A percentile compares a stretch with the other conserved stretches of the same genome.
Evolutionary conservation across 1,140 invertebrate species (phyloP).

Genomic region (Holcopasites calliopsidis): DNA sequence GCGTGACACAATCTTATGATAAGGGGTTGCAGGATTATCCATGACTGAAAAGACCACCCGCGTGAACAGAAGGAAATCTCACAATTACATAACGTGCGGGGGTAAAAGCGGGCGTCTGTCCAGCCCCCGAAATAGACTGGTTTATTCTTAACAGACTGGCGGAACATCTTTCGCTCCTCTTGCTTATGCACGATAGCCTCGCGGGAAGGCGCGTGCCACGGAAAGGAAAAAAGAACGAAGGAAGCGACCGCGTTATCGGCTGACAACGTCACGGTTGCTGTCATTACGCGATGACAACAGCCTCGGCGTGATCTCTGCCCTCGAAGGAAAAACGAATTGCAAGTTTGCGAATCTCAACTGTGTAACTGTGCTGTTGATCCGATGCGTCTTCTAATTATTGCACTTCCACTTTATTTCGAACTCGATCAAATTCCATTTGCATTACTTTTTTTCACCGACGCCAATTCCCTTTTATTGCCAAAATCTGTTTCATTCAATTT

Average conservation of each 20-base stretch:
- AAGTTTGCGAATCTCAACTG: background rate
- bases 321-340: background rate
- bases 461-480: too few relatives aligned
- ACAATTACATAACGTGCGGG: conserved; percentile 73
- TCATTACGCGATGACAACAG: conserved; percentile 35
- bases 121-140: conserved; percentile 76
- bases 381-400: background rate
- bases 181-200: conserved; percentile 53
- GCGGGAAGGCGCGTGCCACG: conserved; percentile 24
- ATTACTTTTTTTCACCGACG: background rate
- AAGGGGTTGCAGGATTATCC: background rate
- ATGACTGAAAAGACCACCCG: conserved; percentile 2
- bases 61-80: conserved; percentile 70
- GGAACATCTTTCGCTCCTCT: conserved; percentile 73
- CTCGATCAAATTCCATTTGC: background rate
- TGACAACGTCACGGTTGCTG: conserved; percentile 11
- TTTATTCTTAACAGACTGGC: conserved; percentile 77
- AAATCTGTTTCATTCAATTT: background rate
- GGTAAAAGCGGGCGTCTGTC: conserved; percentile 75
- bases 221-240: conserved; percentile 41
- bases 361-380: background rate
- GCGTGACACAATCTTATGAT: too few relatives aligned
- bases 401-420: background rate
- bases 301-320: background rate
- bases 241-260: conserved; percentile 30